Evolutionary conservation across 2,888 invertebrate species (phyloP).

Genomic region (Gymnosoma rotundatum): DNA sequence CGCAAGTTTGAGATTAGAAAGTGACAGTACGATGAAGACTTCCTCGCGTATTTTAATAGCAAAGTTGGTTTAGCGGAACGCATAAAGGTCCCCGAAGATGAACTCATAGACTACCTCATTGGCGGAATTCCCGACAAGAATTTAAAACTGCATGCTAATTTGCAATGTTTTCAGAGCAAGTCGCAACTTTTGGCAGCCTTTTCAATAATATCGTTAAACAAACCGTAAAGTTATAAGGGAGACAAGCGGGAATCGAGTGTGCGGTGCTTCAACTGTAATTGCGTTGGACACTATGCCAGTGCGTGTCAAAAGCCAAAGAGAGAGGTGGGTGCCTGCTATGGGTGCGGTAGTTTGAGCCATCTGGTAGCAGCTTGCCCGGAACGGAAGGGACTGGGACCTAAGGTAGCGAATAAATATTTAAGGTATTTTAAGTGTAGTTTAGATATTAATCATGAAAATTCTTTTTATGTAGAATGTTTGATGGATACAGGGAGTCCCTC

Average conservation of each 20-base stretch:
- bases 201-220: slow-evolving; percentile 33
- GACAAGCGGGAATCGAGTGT: background rate
- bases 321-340: slow-evolving; percentile 56
- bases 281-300: slow-evolving; percentile 45
- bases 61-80: background rate
- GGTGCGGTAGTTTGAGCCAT: slow-evolving; percentile 47
- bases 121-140: slow-evolving; percentile 48
- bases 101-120: slow-evolving; percentile 49
- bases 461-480: no score
- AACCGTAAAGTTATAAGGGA: background rate
- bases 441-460: no score
- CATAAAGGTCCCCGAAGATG: background rate
- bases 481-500: no score
- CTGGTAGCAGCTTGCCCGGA: slow-evolving; percentile 43
- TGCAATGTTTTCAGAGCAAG: slow-evolving; percentile 35
- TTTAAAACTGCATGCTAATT: slow-evolving; percentile 33
- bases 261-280: slow-evolving; percentile 56
- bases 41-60: slow-evolving; percentile 24
- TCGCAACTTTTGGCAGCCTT: slow-evolving; percentile 55
- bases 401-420: no score
- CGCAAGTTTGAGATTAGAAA: background rate
- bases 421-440: no score
- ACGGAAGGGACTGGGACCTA: background rate
- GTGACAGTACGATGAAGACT: slow-evolving; percentile 34
- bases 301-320: slow-evolving; percentile 49